Evolutionary conservation across 2,888 invertebrate genomes (phyloP), one percentile per base, ranked within the genome.

Genomic region (Nematopogon swammerdamellus): DNA sequence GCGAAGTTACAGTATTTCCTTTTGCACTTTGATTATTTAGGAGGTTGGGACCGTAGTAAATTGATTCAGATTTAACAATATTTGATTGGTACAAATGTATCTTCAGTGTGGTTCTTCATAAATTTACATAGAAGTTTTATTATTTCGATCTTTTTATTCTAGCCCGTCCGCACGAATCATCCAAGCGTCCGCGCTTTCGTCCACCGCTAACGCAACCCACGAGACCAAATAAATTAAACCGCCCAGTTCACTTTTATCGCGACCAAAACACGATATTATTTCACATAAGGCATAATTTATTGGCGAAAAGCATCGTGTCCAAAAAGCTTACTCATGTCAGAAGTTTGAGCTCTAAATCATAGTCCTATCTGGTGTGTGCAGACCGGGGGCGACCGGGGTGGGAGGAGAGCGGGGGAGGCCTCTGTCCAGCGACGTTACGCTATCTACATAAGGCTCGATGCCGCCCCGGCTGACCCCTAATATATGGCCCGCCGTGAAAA

Each of bases 311-410:
- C 70, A 68, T 43, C 69, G 67, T 72, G 80, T 80, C 79, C 75
- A 72, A 74, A 75, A 80, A 79, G 80, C 80, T 80, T 80, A 80
- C 76, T 79, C 75, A 76, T 79, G 80, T 80, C 80, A 80, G 84
- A 84, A 84, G 84, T 84, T 72, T 84, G 82, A 81, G 81, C 81
- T 81, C 83, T 85, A 84, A 85, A 85, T 85, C 84, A 85, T 82
- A 74, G 76, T 69, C 71, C 84, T 84, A 84, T 85, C 85, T 82
- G 82, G 79, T 79, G 82, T 81, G 72, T 81, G 83, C 84, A 85
- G 83, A 82, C 84, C 80, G 82, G 81, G 80, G 80, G 65, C 62
- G 69, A 70, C 66, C 68, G 70, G 70, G 72, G 70, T 72, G 57
- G 50, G 46, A 18, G 45, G 25, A 3, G 51, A n/a, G n/a, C n/a